Percentiles rank a stretch among this genome's conserved stretches.
Evolutionary conservation across 2,888 invertebrate species (phyloP).

Genomic region (Orchesellides sinensis): DNA sequence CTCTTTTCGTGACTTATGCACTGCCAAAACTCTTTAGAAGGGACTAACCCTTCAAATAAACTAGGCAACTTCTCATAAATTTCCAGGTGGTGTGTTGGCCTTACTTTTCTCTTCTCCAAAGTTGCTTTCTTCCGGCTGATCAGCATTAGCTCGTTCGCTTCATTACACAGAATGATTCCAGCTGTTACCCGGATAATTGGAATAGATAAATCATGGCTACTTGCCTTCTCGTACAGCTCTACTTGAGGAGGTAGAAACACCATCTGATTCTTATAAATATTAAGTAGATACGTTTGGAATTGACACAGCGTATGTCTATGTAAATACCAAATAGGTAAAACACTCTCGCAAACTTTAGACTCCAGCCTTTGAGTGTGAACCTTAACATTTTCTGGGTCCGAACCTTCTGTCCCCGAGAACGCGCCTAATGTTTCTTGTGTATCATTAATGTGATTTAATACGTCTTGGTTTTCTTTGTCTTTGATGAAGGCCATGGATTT

Average conservation of each 20-base stretch:
- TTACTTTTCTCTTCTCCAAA: slow-evolving; percentile 3
- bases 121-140: slow-evolving; percentile 40
- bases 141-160: slow-evolving; percentile 31
- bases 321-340: slow-evolving; percentile 82
- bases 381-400: slow-evolving; percentile 27
- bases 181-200: slow-evolving; percentile 69
- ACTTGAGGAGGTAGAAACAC: slow-evolving; percentile 67
- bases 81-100: neutral
- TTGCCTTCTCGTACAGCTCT: slow-evolving; percentile 55
- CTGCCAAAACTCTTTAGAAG: neutral
- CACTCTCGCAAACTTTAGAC: slow-evolving; percentile 72
- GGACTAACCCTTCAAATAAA: neutral
- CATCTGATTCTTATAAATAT: slow-evolving; percentile 79
- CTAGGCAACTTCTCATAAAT: slow-evolving; percentile 14
- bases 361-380: slow-evolving; percentile 75
- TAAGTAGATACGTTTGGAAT: slow-evolving; percentile 84
- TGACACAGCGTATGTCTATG: slow-evolving; percentile 81
- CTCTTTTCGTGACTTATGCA: slow-evolving; percentile 17
- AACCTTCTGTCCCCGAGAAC: neutral
- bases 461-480: slow-evolving; percentile 18
- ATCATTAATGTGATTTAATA: neutral
- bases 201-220: slow-evolving; percentile 64
- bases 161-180: slow-evolving; percentile 67
- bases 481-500: slow-evolving; percentile 47
- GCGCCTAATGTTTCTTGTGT: neutral